Evolutionary conservation across 35 echinoderm and acorn worm genomes (phyloP), one percentile per base, ranked within the genome.

Genomic region (Stichopus chloronotus): DNA sequence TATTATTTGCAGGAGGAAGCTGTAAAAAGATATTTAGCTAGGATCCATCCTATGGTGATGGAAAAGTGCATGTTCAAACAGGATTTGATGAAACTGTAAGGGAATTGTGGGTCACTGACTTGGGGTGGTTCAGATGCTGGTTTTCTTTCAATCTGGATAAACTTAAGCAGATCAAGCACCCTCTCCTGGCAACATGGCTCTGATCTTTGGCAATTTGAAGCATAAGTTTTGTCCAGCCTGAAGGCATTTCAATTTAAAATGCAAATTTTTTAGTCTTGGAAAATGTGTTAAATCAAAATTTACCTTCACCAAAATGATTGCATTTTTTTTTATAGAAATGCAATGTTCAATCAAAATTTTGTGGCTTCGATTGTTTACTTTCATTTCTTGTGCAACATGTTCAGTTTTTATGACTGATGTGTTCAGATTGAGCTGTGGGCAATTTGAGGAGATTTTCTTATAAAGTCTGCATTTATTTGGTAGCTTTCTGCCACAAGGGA

Each of bases 61-160:
- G 61, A 43, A 43, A 65, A 65, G 19, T 14, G 61, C 19, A 65
- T 19, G 61, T 11, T 65, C 19, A 65, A 11, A 43, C 1, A 43
- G 30, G 61, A 65, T 14, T 11, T 65, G 11, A 11, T 4, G 61
- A 65, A 19, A 14, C 61, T 65, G 61, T 65, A 4, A 65, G 52
- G n/a, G 55, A 83, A 83, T 83, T 83, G 14, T 83, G 80, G 80
- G 80, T 83, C 80, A 83, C 43, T 83, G 80, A 83, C 80, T 83
- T 9, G 19, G 55, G 30, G 30, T 43, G 30, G 30, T 43, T 43
- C 30, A 43, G 30, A 43, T 0, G 80, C 43, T 83, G 24, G 52
- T 65, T 43, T 43, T 43, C 30, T 43, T 43, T 43, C 30, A 53
- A 12, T 7, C 52, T 83, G 55, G 80, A 56, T 43, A 43, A 43